phyloP scores from a whole-genome alignment of 1,140 invertebrate species.

The Nasonia longicornis region DNA sequence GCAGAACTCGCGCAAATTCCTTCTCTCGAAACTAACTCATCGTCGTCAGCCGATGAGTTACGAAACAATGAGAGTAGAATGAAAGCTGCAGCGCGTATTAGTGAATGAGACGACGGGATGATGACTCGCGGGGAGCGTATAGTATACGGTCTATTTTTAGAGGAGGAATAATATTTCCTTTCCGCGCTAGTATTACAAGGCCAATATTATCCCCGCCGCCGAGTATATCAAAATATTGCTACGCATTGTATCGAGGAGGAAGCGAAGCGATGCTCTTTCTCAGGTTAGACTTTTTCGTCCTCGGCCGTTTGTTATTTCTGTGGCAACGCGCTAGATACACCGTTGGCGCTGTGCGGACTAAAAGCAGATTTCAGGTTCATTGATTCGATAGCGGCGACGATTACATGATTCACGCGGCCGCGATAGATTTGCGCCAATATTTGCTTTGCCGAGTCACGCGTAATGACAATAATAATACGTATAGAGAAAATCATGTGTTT shows the following conservation, averaged over 20 bases:
- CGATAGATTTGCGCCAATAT: neutral
- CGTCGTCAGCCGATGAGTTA: neutral
- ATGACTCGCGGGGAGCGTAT: no score
- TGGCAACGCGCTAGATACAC: conserved; percentile 19
- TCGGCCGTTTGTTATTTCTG: conserved; percentile 30
- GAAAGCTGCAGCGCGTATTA: no score
- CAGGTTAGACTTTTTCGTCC: neutral
- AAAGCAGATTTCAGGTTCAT: neutral
- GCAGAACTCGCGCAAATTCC: neutral
- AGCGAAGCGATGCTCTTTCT: neutral
- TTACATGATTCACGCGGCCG: no score
- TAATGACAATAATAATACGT: neutral
- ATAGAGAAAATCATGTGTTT: neutral
- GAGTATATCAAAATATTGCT: neutral
- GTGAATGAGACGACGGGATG: no score
- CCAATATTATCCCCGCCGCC: neutral
- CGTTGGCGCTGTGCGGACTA: neutral
- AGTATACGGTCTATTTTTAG: neutral
- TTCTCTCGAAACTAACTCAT: neutral
- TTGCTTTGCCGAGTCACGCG: neutral
- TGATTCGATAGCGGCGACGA: conserved; percentile 8
- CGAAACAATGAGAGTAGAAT: neutral
- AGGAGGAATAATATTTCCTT: neutral
- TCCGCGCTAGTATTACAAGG: neutral
- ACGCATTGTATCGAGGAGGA: conserved; percentile 28